Evolutionary conservation across 2,888 invertebrate genomes (phyloP), one percentile per base, ranked within the genome.

Genomic region (Yponomeuta malinellus): DNA sequence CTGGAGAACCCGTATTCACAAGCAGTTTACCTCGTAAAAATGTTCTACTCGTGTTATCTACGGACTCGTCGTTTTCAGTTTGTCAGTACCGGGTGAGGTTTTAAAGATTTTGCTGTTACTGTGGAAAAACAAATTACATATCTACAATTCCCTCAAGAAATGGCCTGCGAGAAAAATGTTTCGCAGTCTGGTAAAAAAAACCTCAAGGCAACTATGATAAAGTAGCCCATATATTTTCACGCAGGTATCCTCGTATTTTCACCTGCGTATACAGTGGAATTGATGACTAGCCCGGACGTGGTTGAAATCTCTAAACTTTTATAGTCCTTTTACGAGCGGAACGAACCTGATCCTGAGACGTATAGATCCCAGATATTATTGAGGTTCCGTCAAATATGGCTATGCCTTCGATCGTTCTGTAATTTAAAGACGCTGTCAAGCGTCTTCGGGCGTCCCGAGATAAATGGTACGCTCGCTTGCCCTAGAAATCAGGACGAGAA

Each of bases 221-320:
- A 83, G 76, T 78, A 75, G 73, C 71, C 74, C 48, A 78, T 80
- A 79, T 80, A 82, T 81, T 80, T 81, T 76, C 79, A 77, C 77
- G 78, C 74, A 59, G 73, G 70, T 71, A 74, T 75, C 78, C 78
- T 15, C 73, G 74, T 75, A 75, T 75, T 76, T 74, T 43, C 68
- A 68, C 68, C 68, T 68, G 68, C 48, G 68, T 52, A 68, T 52
- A 68, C 52, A 68, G 52, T 77, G 76, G 74, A 76, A 77, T 75
- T 75, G 72, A 76, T 77, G 67, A 71, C 68, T 15, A 59, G n/a
- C 12, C 23, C 15, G 52, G 68, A 68, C 68, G 68, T 68, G 68
- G 52, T 52, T 29, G 29, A 52, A 68, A 68, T 68, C 8, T 33
- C 15, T 10, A 67, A 65, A 43, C 43, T 15, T 59, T 15, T 12